Evolutionary conservation across 1,140 invertebrate genomes (phyloP), one percentile per base, ranked within the genome.

Genomic region (Drosophila mayri): DNA sequence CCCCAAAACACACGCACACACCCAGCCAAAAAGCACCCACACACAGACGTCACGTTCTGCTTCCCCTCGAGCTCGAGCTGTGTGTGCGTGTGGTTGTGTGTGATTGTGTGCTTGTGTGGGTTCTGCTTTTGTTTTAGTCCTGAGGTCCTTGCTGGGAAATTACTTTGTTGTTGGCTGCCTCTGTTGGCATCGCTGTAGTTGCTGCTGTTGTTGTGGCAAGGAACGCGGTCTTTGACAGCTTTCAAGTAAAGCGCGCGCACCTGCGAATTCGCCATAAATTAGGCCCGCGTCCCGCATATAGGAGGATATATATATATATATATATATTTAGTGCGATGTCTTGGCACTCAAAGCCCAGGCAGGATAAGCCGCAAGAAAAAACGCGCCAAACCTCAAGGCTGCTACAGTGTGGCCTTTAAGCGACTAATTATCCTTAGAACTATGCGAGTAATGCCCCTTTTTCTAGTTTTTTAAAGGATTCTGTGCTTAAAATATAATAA

Each of bases 191-290:
- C 68, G 59, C 59, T 60, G 63, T 58, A 68, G 58, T 75, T 73
- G 44, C 2, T 22, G 22, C 22, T 41, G 65, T 18, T 43, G 38
- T 67, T 58, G 54, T 46, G 62, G 54, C 60, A 67, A 63, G 71
- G 74, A 81, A 85, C 79, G 83, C 68, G 61, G 70, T 79, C 83
- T 86, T 86, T 86, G 82, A 87, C 82, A 86, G 82, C 49, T 81
- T 76, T 76, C 83, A 87, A 81, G 79, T 87, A 86, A 86, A 79
- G 71, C 70, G 75, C 83, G 83, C 83, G 83, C 82, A 86, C 82
- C 82, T 86, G 82, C 73, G 83, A 87, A 86, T 82, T 86, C 81
- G 82, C 82, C 82, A 86, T 86, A 86, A 86, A 86, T 86, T 87
- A 86, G 82, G 70, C 68, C 66, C 75, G 54, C 54, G 46, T 79